Conservation (phyloP, 2,797 vertebrate genomes). For the Lagorchestes hirsutus region DNA sequence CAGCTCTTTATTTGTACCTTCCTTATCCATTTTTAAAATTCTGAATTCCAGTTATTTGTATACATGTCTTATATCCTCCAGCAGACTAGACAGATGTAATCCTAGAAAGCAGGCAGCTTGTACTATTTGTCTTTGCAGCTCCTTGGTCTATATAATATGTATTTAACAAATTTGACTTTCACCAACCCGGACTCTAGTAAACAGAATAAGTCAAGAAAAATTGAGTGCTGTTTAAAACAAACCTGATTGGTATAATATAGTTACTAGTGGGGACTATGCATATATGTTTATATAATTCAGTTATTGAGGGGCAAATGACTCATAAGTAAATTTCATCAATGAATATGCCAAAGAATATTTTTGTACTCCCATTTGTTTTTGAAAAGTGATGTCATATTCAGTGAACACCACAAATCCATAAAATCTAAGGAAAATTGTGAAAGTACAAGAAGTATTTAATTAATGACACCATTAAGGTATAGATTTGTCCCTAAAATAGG, state of each 20-base stretch:
- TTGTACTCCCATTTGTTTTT: constrained; percentile 36
- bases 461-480: not conserved
- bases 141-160: not conserved
- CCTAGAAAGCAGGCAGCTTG: not conserved
- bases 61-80: not conserved
- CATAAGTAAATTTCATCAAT: constrained; percentile 45
- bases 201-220: constrained; percentile 20
- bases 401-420: constrained; percentile 12
- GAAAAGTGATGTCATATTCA: constrained; percentile 23
- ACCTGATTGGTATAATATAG: constrained; percentile 21
- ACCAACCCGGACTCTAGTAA: not conserved
- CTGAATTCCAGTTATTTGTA: not conserved
- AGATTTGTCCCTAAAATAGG: not conserved
- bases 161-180: not conserved
- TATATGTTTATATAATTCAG: constrained; percentile 50
- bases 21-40: not conserved
- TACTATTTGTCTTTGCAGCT: not conserved
- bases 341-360: constrained; percentile 9
- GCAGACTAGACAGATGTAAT: not conserved
- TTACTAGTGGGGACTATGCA: not conserved
- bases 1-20: not conserved
- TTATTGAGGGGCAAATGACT: constrained; percentile 35
- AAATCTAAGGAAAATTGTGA: constrained; percentile 8
- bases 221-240: constrained; percentile 42
- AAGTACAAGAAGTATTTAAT: not conserved